Percentiles rank a stretch among this genome's conserved stretches.
phyloP scores from a whole-genome alignment of 1,140 invertebrate species.

The Aphidius gifuensis region DNA sequence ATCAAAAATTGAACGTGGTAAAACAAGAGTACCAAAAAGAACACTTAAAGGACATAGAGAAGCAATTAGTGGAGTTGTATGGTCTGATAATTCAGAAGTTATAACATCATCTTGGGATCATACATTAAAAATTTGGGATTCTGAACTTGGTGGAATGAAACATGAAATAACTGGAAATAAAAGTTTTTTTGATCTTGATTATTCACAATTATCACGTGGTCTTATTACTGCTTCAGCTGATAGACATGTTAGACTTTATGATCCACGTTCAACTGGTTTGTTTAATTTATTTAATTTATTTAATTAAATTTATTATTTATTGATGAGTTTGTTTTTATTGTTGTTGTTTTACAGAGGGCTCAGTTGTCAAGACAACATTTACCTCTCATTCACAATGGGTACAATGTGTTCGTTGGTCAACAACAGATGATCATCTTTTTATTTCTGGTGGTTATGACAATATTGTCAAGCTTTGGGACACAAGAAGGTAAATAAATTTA shows the following conservation, averaged over 20 bases:
- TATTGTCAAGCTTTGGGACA: conserved; percentile 93
- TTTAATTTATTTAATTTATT: conserved; percentile 12
- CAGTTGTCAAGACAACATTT: conserved; percentile 82
- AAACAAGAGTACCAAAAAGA: conserved; percentile 64
- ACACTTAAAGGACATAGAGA: conserved; percentile 92
- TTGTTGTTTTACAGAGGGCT: conserved; percentile 61
- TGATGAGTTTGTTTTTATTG: background rate
- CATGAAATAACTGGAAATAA: conserved; percentile 84
- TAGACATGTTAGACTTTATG: conserved; percentile 84
- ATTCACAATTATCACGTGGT: conserved; percentile 71
- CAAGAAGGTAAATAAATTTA: conserved; percentile 67
- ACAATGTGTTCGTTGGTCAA: conserved; percentile 85
- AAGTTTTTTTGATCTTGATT: conserved; percentile 84
- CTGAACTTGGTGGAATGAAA: conserved; percentile 78
- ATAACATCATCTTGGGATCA: conserved; percentile 95
- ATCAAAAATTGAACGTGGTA: conserved; percentile 45
- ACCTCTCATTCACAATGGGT: conserved; percentile 93
- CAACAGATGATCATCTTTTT: conserved; percentile 80
- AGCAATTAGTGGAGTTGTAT: conserved; percentile 78
- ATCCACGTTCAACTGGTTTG: conserved; percentile 81
- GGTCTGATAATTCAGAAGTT: conserved; percentile 74
- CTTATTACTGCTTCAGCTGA: conserved; percentile 88
- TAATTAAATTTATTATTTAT: background rate
- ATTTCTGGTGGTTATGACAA: conserved; percentile 91
- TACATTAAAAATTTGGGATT: conserved; percentile 91